These are phyloP conservation scores for Eupithecia insigniata DNA, from an alignment of 2,888 invertebrate genomes.

Conservation along the genomic window DNA sequence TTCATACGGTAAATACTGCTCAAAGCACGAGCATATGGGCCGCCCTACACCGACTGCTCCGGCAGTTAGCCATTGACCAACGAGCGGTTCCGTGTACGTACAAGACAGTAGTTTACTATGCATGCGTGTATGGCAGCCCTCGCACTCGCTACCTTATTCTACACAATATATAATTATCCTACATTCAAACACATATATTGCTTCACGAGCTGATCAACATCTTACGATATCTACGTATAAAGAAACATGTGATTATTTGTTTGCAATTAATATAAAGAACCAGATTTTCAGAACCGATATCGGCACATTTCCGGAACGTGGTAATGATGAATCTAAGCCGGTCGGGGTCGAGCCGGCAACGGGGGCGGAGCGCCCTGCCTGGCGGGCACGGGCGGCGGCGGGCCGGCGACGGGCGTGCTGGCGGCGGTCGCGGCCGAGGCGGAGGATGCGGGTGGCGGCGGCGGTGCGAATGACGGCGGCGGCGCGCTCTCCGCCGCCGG, in stretches of 20 bases:
- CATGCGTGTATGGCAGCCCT: too few species aligned
- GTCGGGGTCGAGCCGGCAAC: constrained; percentile 85
- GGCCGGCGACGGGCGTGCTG: constrained; percentile 86
- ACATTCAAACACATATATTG: not conserved
- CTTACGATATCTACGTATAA: not conserved
- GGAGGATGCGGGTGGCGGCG: constrained; percentile 71
- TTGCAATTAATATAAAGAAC: not conserved
- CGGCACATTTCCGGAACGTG: not conserved
- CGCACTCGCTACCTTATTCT: not conserved
- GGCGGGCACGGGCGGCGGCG: constrained; percentile 74
- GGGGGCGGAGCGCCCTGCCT: constrained; percentile 86
- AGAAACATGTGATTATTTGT: not conserved
- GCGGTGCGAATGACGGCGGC: constrained; percentile 80
- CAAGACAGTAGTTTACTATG: too few species aligned
- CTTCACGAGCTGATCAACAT: not conserved
- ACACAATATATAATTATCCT: not conserved
- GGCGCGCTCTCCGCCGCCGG: constrained; percentile 67
- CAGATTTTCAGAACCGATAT: not conserved
- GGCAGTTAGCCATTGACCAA: too few species aligned
- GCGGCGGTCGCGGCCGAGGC: constrained; percentile 78
- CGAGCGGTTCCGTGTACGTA: too few species aligned
- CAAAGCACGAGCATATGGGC: not conserved
- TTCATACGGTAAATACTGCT: not conserved
- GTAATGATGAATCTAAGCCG: constrained; percentile 45
- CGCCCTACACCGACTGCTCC: too few species aligned